Conservation (phyloP, 1,140 invertebrate species). For the Penaeus japonicus region DNA sequence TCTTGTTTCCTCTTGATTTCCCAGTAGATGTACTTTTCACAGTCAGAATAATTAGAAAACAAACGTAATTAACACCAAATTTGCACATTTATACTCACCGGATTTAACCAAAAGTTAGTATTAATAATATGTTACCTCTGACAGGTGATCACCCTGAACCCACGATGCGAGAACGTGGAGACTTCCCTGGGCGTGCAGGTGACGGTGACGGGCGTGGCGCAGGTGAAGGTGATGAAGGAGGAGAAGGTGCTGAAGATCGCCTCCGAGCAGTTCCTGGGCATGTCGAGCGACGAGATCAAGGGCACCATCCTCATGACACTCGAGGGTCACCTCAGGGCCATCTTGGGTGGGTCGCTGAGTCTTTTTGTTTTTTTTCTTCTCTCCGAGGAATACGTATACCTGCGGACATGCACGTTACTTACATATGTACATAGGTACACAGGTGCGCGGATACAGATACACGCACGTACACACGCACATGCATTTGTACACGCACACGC, state of each 20-base stretch:
- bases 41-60: too few species aligned
- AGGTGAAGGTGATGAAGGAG: conserved; percentile 98
- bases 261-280: conserved; percentile 97
- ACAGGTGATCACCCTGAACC: conserved; percentile 94
- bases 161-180: conserved; percentile 95
- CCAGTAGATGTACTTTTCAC: too few species aligned
- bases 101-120: too few species aligned
- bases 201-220: conserved; percentile 95
- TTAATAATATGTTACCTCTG: conserved; percentile 43
- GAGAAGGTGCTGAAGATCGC: conserved; percentile 93
- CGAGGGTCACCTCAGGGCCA: conserved; percentile 96
- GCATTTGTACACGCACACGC: too few species aligned
- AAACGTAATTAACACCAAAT: too few species aligned
- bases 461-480: too few species aligned
- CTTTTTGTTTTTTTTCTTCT: not conserved
- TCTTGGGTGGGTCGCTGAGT: conserved; percentile 77
- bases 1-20: too few species aligned
- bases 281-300: conserved; percentile 89
- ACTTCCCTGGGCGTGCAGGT: conserved; percentile 94
- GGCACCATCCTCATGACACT: conserved; percentile 93
- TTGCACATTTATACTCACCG: too few species aligned
- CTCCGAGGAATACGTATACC: not conserved
- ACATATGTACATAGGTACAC: too few species aligned
- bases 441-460: too few species aligned
- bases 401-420: too few species aligned